A percentile compares a stretch with the other conserved stretches of the same genome.
These are phyloP conservation scores for Hippopotamus amphibius DNA, from an alignment of 2,113 vertebrate genomes.

Conservation along the genomic window DNA sequence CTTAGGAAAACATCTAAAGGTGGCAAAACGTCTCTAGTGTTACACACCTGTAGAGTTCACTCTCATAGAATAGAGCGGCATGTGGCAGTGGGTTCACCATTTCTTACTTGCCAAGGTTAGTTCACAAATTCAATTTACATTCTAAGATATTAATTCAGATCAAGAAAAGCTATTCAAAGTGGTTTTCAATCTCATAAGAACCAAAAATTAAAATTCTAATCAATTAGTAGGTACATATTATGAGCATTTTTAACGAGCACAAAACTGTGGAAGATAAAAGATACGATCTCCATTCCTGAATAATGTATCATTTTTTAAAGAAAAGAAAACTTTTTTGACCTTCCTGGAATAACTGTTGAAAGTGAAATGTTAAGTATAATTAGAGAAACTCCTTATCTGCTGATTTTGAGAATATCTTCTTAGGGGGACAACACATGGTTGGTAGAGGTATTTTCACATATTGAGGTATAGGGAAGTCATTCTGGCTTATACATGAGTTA, in stretches of 20 bases:
- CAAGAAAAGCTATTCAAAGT: conserved; percentile 7
- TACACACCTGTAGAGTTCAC: neutral
- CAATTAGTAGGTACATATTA: neutral
- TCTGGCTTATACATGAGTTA: neutral
- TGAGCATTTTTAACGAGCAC: neutral
- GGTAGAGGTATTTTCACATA: neutral
- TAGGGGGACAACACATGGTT: neutral
- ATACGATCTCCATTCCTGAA: neutral
- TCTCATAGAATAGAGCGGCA: neutral
- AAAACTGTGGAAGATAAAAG: neutral
- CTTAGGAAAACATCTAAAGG: neutral
- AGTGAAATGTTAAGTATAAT: neutral
- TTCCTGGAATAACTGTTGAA: neutral
- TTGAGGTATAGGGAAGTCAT: neutral
- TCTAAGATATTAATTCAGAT: conserved; percentile 19
- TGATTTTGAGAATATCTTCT: neutral
- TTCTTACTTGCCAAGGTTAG: neutral
- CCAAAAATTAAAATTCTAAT: neutral
- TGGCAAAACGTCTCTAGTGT: neutral
- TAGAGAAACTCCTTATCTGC: neutral
- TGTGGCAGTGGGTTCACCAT: neutral
- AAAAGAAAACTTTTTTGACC: conserved; percentile 33
- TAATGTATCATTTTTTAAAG: neutral
- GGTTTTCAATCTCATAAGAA: conserved; percentile 21
- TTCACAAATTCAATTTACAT: conserved; percentile 35